Percentiles rank a stretch among this genome's conserved stretches.
phyloP scores from a whole-genome alignment of 2,888 invertebrate species.

The Ferrisia virgata region DNA sequence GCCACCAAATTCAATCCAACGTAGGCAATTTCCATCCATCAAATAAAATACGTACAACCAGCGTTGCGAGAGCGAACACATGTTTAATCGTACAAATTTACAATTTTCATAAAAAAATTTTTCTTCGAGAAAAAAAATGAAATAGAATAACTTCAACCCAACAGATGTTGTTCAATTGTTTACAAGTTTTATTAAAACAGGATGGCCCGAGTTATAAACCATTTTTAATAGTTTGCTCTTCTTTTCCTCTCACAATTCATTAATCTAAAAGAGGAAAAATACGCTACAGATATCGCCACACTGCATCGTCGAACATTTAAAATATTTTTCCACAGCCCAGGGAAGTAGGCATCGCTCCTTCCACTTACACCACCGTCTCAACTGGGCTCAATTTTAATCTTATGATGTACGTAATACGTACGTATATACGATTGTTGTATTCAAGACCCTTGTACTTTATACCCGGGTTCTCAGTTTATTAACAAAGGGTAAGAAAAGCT shows the following conservation, averaged over 20 bases:
- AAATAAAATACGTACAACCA: not conserved
- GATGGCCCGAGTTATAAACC: not conserved
- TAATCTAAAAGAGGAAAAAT: not conserved
- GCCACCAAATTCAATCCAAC: not conserved
- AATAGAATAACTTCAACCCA: not conserved
- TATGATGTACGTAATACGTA: too few species aligned
- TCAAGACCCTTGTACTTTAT: too few species aligned
- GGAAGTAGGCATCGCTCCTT: too few species aligned
- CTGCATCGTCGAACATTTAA: not conserved
- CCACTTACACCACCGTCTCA: too few species aligned
- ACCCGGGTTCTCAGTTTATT: too few species aligned
- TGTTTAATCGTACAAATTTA: not conserved
- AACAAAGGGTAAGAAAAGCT: too few species aligned
- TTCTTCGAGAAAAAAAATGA: not conserved
- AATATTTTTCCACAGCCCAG: too few species aligned
- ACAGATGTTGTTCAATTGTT: constrained; percentile 4
- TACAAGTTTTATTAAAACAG: not conserved
- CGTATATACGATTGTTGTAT: too few species aligned
- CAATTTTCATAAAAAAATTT: not conserved
- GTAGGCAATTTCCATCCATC: not conserved
- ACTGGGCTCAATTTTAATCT: too few species aligned
- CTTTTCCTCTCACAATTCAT: not conserved
- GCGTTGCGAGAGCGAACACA: not conserved
- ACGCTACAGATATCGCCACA: too few species aligned
- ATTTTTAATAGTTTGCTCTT: not conserved